Percentiles rank a stretch among this genome's conserved stretches.
Evolutionary conservation across 2,797 vertebrate species (phyloP).

Genomic region (Rhinoraja longicauda): DNA sequence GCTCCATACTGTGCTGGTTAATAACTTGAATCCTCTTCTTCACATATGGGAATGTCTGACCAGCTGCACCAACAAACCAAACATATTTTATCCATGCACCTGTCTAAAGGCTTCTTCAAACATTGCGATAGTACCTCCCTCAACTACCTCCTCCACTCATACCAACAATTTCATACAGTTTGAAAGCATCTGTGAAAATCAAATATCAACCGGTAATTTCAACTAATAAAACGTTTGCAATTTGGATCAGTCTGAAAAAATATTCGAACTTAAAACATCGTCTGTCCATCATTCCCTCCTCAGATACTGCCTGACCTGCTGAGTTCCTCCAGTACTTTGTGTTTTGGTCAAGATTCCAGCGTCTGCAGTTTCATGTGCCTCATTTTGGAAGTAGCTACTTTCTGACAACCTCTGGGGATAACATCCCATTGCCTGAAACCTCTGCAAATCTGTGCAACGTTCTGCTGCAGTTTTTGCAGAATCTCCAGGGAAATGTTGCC

Average conservation of each 20-base stretch:
- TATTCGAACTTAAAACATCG: too few relatives aligned
- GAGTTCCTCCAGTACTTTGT: too few relatives aligned
- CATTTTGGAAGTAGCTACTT: neutral
- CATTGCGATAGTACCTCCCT: too few relatives aligned
- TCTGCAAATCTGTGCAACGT: neutral
- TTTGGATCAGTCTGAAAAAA: neutral
- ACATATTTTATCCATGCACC: too few relatives aligned
- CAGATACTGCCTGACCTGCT: too few relatives aligned
- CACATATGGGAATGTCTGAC: conserved; percentile 86
- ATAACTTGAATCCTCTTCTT: conserved; percentile 95
- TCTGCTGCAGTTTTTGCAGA: neutral
- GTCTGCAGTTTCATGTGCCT: too few relatives aligned
- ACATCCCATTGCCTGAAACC: neutral
- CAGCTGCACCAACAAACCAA: conserved; percentile 59
- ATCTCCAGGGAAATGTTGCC: neutral
- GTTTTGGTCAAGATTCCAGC: too few relatives aligned
- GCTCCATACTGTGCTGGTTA: conserved; percentile 86
- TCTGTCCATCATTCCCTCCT: too few relatives aligned
- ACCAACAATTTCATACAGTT: neutral
- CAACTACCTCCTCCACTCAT: too few relatives aligned
- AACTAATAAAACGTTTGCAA: neutral
- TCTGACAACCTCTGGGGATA: neutral
- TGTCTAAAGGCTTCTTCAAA: too few relatives aligned
- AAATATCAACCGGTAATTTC: neutral
- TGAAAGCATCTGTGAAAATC: neutral